Conservation (phyloP, 2,797 vertebrate species). For the Notoglanidium macrostoma region DNA sequence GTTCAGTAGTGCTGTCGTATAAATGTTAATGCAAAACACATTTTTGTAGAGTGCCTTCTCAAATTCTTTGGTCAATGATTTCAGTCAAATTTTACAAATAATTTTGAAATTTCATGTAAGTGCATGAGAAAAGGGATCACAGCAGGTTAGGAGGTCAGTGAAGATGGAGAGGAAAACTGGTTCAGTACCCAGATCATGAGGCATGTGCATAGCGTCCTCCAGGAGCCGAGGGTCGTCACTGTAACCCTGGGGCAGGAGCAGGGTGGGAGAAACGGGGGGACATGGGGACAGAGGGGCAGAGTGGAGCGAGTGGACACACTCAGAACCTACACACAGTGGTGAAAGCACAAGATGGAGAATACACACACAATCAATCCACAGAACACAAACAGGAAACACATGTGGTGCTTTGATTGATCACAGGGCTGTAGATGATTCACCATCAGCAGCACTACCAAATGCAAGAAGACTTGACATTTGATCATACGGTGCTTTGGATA, state of each 20-base stretch:
- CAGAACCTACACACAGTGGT: conserved; percentile 75
- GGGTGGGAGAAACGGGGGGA: conserved; percentile 78
- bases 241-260: conserved; percentile 78
- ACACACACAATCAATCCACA: conserved; percentile 40
- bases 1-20: neutral
- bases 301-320: conserved; percentile 74
- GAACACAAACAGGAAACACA: conserved; percentile 41
- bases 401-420: conserved; percentile 22
- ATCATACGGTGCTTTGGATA: conserved; percentile 21
- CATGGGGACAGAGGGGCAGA: conserved; percentile 69
- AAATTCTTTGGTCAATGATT: neutral
- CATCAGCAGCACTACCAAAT: conserved; percentile 38
- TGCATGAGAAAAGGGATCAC: neutral
- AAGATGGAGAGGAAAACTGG: conserved; percentile 64
- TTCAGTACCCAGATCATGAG: conserved; percentile 73
- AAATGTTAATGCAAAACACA: neutral
- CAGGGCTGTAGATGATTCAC: conserved; percentile 23
- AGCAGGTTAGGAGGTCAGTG: conserved; percentile 23
- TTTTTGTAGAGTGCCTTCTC: neutral
- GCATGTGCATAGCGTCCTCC: conserved; percentile 82
- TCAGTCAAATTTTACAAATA: neutral
- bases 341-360: conserved; percentile 60
- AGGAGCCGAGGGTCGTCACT: conserved; percentile 73
- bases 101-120: conserved; percentile 11
- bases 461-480: conserved; percentile 47